These are phyloP conservation scores for Xiphophorus birchmanni DNA, from an alignment of 2,797 vertebrate species.

Conservation along the genomic window DNA sequence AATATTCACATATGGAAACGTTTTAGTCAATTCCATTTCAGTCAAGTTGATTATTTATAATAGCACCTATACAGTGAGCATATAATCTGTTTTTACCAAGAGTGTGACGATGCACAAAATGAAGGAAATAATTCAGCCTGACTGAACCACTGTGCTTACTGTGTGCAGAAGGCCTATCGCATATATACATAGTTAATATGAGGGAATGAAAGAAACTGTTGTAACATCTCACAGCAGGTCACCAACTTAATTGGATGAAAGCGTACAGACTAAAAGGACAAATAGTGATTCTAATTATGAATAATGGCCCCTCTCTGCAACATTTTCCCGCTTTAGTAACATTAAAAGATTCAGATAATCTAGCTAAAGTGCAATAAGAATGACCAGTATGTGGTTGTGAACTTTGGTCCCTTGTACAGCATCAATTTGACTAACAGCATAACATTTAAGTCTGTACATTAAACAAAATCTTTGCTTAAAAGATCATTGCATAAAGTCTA, in stretches of 20 bases:
- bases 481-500: background rate
- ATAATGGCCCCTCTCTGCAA: background rate
- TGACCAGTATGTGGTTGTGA: background rate
- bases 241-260: slow-evolving; percentile 4
- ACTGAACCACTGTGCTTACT: background rate
- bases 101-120: background rate
- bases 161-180: background rate
- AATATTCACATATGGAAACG: background rate
- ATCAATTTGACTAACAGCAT: background rate
- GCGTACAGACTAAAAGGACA: background rate
- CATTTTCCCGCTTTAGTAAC: background rate
- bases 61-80: background rate
- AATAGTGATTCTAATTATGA: slow-evolving; percentile 7
- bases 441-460: background rate
- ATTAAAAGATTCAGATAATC: slow-evolving; percentile 6
- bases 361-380: background rate
- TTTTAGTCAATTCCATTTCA: background rate
- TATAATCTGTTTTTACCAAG: background rate
- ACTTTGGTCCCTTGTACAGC: background rate
- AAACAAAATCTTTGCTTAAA: background rate
- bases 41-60: background rate
- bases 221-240: slow-evolving; percentile 8
- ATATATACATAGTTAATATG: background rate
- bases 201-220: background rate
- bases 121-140: background rate